These are phyloP conservation scores for Puffinus mauretanicus DNA, from an alignment of 2,113 vertebrate species.

Conservation along the genomic window DNA sequence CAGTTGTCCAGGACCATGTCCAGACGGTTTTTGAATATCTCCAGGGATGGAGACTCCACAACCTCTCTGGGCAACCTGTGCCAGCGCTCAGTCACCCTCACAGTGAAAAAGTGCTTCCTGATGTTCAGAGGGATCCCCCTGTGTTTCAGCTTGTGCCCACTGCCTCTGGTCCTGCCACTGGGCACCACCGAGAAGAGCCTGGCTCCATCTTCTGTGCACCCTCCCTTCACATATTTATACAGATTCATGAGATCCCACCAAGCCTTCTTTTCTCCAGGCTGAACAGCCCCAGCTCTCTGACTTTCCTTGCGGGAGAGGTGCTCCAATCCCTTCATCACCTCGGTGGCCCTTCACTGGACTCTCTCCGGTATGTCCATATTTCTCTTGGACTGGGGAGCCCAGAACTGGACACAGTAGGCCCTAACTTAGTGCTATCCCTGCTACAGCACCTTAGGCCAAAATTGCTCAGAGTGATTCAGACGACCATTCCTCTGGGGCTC, in stretches of 20 bases:
- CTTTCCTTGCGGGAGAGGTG: not conserved
- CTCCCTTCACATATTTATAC: not conserved
- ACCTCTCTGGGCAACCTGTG: not conserved
- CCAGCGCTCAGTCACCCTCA: not conserved
- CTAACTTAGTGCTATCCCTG: not conserved
- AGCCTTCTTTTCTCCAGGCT: not conserved
- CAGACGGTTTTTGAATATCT: not conserved
- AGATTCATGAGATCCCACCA: not conserved
- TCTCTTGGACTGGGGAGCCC: not conserved
- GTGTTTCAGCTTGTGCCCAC: not conserved
- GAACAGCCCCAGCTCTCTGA: not conserved
- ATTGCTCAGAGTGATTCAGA: not conserved
- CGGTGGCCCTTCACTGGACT: not conserved
- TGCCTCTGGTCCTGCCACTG: not conserved
- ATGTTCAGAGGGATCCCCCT: not conserved
- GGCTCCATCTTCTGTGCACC: not conserved
- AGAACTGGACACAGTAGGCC: not conserved
- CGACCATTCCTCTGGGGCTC: not conserved
- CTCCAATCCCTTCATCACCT: not conserved
- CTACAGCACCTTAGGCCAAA: not conserved
- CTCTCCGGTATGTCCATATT: rapidly evolving
- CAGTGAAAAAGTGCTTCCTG: not conserved
- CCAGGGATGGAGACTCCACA: not conserved
- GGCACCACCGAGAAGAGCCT: not conserved
- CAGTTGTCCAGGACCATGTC: not conserved